Evolutionary conservation across 2,888 invertebrate species (phyloP).

Genomic region (Copidosoma aretas): DNA sequence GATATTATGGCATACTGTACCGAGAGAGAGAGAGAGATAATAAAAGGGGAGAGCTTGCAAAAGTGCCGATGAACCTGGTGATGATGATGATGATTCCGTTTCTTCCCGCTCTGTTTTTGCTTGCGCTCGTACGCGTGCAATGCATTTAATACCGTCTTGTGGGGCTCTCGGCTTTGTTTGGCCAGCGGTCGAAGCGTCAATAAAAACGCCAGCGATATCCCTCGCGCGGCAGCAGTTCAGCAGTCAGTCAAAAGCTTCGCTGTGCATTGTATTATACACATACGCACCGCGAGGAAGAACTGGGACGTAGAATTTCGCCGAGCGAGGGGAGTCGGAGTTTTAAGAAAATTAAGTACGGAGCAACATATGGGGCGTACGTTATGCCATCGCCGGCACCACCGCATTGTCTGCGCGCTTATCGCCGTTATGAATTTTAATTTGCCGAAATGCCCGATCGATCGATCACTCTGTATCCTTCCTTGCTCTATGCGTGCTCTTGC

Average conservation of each 20-base stretch:
- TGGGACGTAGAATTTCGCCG: conserved; percentile 11
- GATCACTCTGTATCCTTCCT: too few relatives aligned
- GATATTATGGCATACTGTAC: conserved; percentile 39
- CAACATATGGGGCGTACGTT: conserved; percentile 3
- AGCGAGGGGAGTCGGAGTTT: background rate
- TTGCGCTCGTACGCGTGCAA: background rate
- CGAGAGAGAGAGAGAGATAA: conserved; percentile 3
- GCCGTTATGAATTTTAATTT: conserved; percentile 7
- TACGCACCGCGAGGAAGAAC: conserved; percentile 16
- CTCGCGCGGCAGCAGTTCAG: conserved; percentile 8
- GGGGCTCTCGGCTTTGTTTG: background rate
- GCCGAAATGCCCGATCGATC: background rate
- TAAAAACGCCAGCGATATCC: conserved; percentile 38
- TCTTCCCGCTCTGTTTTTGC: conserved; percentile 1
- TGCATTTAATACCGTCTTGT: too few relatives aligned
- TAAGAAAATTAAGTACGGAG: too few relatives aligned
- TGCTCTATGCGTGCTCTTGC: too few relatives aligned
- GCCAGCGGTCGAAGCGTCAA: background rate
- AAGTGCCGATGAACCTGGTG: conserved; percentile 44
- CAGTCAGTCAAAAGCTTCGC: conserved; percentile 5
- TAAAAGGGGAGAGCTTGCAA: conserved; percentile 1
- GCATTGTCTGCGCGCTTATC: background rate
- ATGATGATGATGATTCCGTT: background rate
- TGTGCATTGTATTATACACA: too few relatives aligned
- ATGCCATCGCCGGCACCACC: conserved; percentile 13